A percentile compares a stretch with the other conserved stretches of the same genome.
Evolutionary conservation across 2,113 vertebrate genomes (phyloP).

Genomic region (Pogonocichla stellata): DNA sequence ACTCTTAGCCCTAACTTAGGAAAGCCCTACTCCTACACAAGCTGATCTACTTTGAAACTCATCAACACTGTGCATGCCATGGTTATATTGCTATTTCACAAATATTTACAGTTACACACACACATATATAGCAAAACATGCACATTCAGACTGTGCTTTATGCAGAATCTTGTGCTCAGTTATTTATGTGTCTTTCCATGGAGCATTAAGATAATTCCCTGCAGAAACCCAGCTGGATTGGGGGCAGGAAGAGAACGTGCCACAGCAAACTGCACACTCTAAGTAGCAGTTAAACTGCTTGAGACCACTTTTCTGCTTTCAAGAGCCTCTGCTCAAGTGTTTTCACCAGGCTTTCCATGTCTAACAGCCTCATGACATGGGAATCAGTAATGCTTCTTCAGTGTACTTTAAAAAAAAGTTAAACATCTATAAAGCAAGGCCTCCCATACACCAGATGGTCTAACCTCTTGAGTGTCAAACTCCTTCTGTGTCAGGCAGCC

Average conservation of each 20-base stretch:
- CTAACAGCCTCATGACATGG: slow-evolving; percentile 48
- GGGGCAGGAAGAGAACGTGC: background rate
- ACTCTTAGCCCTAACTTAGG: background rate
- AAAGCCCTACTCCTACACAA: background rate
- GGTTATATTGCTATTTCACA: background rate
- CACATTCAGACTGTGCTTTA: background rate
- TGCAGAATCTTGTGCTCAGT: background rate
- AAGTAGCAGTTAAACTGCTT: slow-evolving; percentile 46
- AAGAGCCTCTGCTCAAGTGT: slow-evolving; percentile 52
- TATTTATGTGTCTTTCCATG: background rate
- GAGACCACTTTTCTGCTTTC: slow-evolving; percentile 58
- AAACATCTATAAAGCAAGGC: slow-evolving; percentile 29
- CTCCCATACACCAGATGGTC: slow-evolving; percentile 38
- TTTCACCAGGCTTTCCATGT: slow-evolving; percentile 40
- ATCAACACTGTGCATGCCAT: background rate
- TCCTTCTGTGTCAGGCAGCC: slow-evolving; percentile 24
- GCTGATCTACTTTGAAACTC: background rate
- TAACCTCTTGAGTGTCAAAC: slow-evolving; percentile 55
- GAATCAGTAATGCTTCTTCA: slow-evolving; percentile 46
- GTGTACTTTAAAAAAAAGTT: slow-evolving; percentile 3
- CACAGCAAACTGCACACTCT: background rate
- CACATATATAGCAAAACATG: background rate
- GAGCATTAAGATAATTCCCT: background rate
- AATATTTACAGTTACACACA: background rate
- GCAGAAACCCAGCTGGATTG: slow-evolving; percentile 17